Evolutionary conservation across 2,113 vertebrate genomes (phyloP).

Genomic region (Chunga burmeisteri): DNA sequence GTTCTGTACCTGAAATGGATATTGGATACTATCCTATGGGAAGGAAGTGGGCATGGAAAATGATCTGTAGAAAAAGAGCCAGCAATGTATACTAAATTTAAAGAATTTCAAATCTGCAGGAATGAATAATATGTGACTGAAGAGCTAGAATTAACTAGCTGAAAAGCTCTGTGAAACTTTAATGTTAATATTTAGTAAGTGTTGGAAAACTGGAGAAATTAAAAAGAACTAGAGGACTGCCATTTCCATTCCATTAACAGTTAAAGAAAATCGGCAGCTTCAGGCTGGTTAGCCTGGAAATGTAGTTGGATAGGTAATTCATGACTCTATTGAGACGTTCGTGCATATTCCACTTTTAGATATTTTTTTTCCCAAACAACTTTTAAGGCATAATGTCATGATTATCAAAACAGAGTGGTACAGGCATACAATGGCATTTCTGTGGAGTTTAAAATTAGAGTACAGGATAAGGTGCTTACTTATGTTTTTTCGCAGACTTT

Average conservation of each 20-base stretch:
- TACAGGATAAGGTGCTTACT: not conserved
- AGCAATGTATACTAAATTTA: not conserved
- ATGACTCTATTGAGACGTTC: not conserved
- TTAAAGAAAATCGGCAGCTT: not conserved
- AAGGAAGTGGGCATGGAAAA: not conserved
- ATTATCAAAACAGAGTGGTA: not conserved
- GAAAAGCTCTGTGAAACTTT: not conserved
- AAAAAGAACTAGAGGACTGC: not conserved
- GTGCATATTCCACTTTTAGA: not conserved
- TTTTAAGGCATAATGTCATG: no score
- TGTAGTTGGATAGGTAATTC: not conserved
- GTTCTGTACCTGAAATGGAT: not conserved
- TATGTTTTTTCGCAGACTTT: not conserved
- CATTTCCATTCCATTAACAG: not conserved
- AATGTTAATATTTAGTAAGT: not conserved
- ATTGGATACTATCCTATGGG: not conserved
- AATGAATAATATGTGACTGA: not conserved
- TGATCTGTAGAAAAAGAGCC: not conserved
- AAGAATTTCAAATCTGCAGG: not conserved
- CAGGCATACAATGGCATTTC: not conserved
- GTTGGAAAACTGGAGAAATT: not conserved
- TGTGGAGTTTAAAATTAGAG: not conserved
- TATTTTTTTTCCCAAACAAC: not conserved
- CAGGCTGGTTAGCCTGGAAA: not conserved
- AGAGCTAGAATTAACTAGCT: not conserved